phyloP scores from a whole-genome alignment of 2,888 invertebrate genomes.

The Ectemnius lituratus region DNA sequence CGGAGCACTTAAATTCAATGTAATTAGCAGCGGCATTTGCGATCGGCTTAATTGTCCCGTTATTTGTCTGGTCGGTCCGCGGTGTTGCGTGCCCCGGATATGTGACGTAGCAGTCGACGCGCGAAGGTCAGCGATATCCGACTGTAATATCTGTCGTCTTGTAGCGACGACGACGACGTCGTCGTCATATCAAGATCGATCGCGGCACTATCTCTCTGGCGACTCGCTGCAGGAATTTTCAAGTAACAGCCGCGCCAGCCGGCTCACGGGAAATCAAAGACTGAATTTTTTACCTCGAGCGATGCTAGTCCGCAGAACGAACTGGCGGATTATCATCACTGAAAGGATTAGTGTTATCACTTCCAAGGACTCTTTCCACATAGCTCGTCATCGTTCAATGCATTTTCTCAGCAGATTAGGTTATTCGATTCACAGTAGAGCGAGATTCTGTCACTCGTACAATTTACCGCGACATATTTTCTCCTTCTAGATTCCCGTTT shows the following conservation, averaged over 20 bases:
- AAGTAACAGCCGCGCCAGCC: conserved; percentile 22
- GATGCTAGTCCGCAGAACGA: neutral
- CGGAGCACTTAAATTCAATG: conserved; percentile 63
- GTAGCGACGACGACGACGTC: neutral
- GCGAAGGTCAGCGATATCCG: conserved; percentile 50
- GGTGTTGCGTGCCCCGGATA: conserved; percentile 41
- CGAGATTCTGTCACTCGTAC: too few species aligned
- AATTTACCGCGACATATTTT: too few species aligned
- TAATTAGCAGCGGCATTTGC: conserved; percentile 59
- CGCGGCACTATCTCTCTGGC: conserved; percentile 19
- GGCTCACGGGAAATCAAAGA: neutral
- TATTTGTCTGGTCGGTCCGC: conserved; percentile 47
- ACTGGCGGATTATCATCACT: conserved; percentile 18
- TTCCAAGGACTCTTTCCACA: too few species aligned
- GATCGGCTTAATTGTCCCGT: conserved; percentile 62
- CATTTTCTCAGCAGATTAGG: too few species aligned
- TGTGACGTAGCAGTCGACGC: conserved; percentile 50
- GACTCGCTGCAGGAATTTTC: conserved; percentile 28
- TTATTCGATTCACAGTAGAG: too few species aligned
- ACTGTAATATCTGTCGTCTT: conserved; percentile 33
- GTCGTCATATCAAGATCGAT: conserved; percentile 33
- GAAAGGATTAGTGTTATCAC: too few species aligned
- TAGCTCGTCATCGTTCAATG: conserved; percentile 18
- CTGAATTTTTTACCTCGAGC: neutral
- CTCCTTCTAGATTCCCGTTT: too few species aligned